Evolutionary conservation across 2,797 vertebrate species (phyloP), one percentile per base, ranked within the genome.

Genomic region (Lepilemur septentrionalis): DNA sequence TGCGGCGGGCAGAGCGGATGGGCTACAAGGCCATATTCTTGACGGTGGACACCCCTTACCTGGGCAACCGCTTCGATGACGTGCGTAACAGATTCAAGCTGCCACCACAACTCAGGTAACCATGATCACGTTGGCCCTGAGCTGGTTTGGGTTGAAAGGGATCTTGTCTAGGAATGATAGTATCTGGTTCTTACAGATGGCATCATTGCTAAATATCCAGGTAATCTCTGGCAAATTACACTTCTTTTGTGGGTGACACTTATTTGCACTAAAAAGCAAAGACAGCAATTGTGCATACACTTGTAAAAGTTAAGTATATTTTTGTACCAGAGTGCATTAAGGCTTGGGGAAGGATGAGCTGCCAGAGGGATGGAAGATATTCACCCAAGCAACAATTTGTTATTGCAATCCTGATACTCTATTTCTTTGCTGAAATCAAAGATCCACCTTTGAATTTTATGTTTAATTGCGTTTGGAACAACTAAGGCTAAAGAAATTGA

Each of bases 51-150:
- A 99, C 99, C 0, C 99, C 99, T 0, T 99, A 99, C 97, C 98
- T 99, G 0, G 99, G 99, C 55, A 99, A 98, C 90, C 99, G 99
- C 81, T 75, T 99, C 0, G 98, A 99, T 0, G 99, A 99, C 0
- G 99, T 99, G 90, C 99, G 99, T 85, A 99, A 99, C 98, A 98
- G 96, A 91, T 99, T 99, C 98, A 99, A 99, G 94, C 99, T 99
- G 23, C 99, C 99, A n/a, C 97, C 99, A 0, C 99, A 99, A 96
- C 99, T 99, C 97, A 99, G 99, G 99, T 99, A 99, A 79, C 1
- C 4, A 23, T 22, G 52, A 38, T n/a, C 22, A 13, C 10, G 18
- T 38, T 48, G 28, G 50, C 5, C 32, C 55, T 35, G 18, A 76
- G 13, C 20, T 59, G 14, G 32, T 80, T n/a, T 83, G 23, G 6